A percentile compares a stretch with the other conserved stretches of the same genome.
Conservation (phyloP, 2,797 vertebrate genomes). For the Muscicapa striata region DNA sequence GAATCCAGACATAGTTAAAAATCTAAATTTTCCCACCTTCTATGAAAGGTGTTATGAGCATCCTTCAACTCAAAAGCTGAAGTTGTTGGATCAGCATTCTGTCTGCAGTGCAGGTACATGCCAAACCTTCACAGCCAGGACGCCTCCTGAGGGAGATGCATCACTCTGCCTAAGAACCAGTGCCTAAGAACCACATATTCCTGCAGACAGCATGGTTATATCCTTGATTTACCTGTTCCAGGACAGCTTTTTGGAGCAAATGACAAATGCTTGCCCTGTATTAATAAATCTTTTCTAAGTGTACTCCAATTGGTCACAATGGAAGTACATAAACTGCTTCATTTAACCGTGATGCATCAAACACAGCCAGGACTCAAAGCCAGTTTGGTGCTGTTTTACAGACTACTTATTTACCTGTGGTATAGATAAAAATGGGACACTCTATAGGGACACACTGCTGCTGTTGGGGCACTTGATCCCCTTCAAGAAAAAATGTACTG, state of each 20-base stretch:
- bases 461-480: background rate
- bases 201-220: background rate
- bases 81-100: conserved; percentile 1
- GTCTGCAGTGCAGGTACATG: background rate
- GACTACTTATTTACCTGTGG: background rate
- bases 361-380: background rate
- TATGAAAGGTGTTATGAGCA: background rate
- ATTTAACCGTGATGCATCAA: background rate
- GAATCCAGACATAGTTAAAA: background rate
- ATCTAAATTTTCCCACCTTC: background rate
- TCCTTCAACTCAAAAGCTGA: background rate
- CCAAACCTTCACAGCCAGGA: background rate
- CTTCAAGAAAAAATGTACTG: background rate
- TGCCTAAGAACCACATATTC: background rate
- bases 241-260: background rate
- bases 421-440: background rate
- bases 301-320: background rate
- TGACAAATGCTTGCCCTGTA: background rate
- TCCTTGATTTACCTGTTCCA: background rate
- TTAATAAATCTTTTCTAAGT: background rate
- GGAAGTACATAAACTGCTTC: background rate
- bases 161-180: background rate
- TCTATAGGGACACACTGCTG: background rate
- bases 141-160: background rate
- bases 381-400: background rate